Evolutionary conservation across 1,140 invertebrate genomes (phyloP), one percentile per base, ranked within the genome.

Genomic region (Orchestia grillus): DNA sequence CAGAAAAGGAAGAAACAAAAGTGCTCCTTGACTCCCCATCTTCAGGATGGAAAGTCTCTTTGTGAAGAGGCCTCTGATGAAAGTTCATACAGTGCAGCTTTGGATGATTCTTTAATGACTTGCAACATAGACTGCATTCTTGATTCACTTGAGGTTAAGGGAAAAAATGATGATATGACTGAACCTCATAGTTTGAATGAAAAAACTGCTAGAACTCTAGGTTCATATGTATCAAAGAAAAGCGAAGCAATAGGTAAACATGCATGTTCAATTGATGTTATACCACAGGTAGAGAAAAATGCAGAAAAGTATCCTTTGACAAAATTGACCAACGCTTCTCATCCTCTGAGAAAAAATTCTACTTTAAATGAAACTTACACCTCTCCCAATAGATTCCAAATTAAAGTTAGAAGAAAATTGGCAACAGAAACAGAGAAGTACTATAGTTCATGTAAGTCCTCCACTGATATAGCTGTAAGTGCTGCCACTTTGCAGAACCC

Each of bases 371-470:
- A 94, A 94, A 94, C 44, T 11, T 94, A 47, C 40, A 45, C 92
- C 36, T 94, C 92, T 94, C 92, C 92, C n/a, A 45, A 94, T 94
- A 44, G 92, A 47, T 94, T 23, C 44, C 43, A 94, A 40, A 94
- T 94, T 45, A 94, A 94, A 94, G 92, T 94, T 47, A 94, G 92
- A 40, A 94, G 40, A 47, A 94, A 94, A 94, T n/a, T 44, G 11
- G 45, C 36, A 15, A n/a, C 62, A 23, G 62, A 77, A 77, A 15
- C 11, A 77, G 62, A 77, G 62, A 77, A 77, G 62, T 36, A 77
- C 36, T 3, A 77, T 19, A 77, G 28, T 23, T 77, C 62, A 77
- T 19, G 36, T 36, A 77, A 77, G 28, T 77, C 44, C 0, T 45
- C 92, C 43, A 45, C 44, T 94, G 0, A 47, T 94, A 19, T 19